Evolutionary conservation across 2,113 vertebrate genomes (phyloP).

Genomic region (Apodemus sylvaticus): DNA sequence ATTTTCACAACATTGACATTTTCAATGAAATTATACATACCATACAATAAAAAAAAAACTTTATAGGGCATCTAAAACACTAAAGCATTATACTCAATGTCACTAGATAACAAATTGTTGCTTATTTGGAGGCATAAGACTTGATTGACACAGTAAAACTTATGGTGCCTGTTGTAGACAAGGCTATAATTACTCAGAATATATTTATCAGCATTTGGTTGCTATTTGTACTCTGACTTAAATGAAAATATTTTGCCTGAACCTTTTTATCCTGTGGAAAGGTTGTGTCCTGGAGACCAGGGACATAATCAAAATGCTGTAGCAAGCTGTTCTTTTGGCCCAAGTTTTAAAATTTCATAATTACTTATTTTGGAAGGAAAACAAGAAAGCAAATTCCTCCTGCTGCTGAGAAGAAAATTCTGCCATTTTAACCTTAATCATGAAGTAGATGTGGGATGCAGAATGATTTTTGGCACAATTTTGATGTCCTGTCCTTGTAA

Average conservation of each 20-base stretch:
- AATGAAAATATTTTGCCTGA: constrained; percentile 30
- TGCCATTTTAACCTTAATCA: constrained; percentile 44
- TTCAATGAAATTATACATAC: not conserved
- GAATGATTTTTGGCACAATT: constrained; percentile 61
- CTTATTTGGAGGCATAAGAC: not conserved
- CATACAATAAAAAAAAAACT: not conserved
- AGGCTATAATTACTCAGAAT: not conserved
- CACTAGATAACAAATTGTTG: constrained; percentile 4
- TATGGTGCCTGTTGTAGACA: not conserved
- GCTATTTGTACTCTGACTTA: constrained; percentile 18
- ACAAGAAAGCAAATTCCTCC: constrained; percentile 16
- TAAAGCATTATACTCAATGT: constrained; percentile 4
- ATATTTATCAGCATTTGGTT: not conserved
- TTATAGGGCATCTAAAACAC: not conserved
- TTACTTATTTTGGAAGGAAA: constrained; percentile 34
- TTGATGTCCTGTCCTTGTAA: constrained; percentile 43
- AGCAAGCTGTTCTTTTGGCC: constrained; percentile 15
- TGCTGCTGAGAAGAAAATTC: constrained; percentile 43
- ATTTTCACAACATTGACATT: constrained; percentile 39
- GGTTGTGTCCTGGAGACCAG: not conserved
- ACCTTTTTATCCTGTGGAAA: not conserved
- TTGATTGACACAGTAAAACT: not conserved
- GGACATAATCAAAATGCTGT: not conserved
- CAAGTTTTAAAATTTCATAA: constrained; percentile 54
- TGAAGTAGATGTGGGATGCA: constrained; percentile 30